These are phyloP conservation scores for Rhinichthys klamathensis DNA, from an alignment of 2,113 vertebrate species.

Conservation along the genomic window DNA sequence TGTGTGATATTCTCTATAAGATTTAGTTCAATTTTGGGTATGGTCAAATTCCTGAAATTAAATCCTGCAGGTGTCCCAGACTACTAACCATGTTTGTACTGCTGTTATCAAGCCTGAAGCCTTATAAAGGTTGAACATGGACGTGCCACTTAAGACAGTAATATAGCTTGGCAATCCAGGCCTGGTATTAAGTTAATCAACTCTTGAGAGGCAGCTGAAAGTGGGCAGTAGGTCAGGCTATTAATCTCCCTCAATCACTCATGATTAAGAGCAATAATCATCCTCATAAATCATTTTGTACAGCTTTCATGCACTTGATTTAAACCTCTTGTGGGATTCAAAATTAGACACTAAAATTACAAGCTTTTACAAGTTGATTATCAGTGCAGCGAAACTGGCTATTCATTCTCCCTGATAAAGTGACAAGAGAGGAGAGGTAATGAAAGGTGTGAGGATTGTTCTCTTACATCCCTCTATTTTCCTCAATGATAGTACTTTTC, in stretches of 20 bases:
- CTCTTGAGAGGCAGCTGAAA: slow-evolving; percentile 36
- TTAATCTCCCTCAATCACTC: slow-evolving; percentile 48
- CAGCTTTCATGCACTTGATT: slow-evolving; percentile 38
- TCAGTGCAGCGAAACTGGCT: slow-evolving; percentile 13
- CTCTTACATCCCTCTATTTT: slow-evolving; percentile 19
- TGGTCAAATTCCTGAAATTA: not conserved
- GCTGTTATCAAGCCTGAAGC: slow-evolving; percentile 7
- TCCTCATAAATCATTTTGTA: slow-evolving; percentile 39
- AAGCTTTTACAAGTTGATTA: slow-evolving; percentile 30
- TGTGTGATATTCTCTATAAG: no score
- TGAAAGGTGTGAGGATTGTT: slow-evolving; percentile 11
- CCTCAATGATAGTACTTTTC: slow-evolving; percentile 33
- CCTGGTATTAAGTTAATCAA: slow-evolving; percentile 43
- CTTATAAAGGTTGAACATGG: slow-evolving; percentile 14
- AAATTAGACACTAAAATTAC: slow-evolving; percentile 35
- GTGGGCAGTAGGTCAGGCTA: slow-evolving; percentile 46
- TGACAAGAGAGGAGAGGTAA: slow-evolving; percentile 16
- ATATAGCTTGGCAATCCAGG: slow-evolving; percentile 18
- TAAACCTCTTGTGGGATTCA: slow-evolving; percentile 2
- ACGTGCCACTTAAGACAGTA: slow-evolving; percentile 27
- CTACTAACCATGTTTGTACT: slow-evolving; percentile 13
- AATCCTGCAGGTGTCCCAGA: not conserved
- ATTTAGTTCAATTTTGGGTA: not conserved
- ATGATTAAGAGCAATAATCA: slow-evolving; percentile 46
- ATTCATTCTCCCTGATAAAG: slow-evolving; percentile 26